Evolutionary conservation across 2,113 vertebrate species (phyloP), one percentile per base, ranked within the genome.

Genomic region (Otis tarda): DNA sequence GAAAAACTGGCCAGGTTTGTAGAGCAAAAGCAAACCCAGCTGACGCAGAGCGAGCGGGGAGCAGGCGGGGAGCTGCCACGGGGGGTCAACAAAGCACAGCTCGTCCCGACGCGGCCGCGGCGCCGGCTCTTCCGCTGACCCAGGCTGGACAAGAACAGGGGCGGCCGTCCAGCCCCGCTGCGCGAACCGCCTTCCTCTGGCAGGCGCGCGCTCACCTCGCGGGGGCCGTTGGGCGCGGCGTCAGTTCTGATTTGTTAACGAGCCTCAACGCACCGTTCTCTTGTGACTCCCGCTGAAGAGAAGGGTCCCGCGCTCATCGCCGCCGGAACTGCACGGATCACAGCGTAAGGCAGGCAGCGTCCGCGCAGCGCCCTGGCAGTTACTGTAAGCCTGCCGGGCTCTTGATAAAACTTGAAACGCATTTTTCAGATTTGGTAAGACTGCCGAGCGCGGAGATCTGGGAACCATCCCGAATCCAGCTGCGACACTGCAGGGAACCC

Each of bases 331-430:
- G 47, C 3, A 70, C 45, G 24, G 73, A 14, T 9, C 10, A 10
- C 9, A 2, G 23, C 0, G 35, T 19, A 12, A 53, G 0, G 3
- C 22, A 20, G 39, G 7, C 55, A 17, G 7, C 1, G 10, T 2
- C 57, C 12, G 10, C n/a, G 2, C 65, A 6, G 30, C 0, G 49
- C 37, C 73, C 74, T 47, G 16, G 56, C 61, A 14, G 4, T 2
- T 1, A 2, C 24, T 4, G 6, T 0, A 2, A 30, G 37, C 35
- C 39, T 14, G 14, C 0, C 1, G 35, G 45, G 41, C 60, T 64
- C 56, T 18, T 4, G 10, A 12, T 3, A 7, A 18, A 71, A 27
- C 76, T 12, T 41, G 6, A 2, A 68, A 18, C 2, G 0, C 18
- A 0, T 16, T 18, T 49, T 20, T 9, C 23, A 8, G 10, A 43